phyloP scores from a whole-genome alignment of 2,113 vertebrate genomes.

The Ciconia maguari region DNA sequence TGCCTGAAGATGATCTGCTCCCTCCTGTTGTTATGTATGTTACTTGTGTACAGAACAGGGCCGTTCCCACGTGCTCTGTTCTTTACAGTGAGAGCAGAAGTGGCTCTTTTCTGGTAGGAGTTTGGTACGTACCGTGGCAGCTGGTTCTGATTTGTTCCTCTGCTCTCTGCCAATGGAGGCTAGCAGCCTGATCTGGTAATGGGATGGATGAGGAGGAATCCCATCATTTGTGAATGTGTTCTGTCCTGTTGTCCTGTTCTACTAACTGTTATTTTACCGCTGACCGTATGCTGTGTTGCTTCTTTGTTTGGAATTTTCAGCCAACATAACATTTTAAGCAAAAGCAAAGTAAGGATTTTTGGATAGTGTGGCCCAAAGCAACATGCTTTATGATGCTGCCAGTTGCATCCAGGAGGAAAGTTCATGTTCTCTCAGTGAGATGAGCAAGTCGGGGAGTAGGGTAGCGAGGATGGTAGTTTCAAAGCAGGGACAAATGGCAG shows the following conservation, averaged over 20 bases:
- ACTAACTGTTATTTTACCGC: background rate
- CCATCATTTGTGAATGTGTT: background rate
- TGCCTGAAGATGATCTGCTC: background rate
- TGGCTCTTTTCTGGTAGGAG: background rate
- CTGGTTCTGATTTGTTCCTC: background rate
- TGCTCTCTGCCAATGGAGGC: background rate
- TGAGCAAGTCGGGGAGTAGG: background rate
- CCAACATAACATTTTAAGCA: background rate
- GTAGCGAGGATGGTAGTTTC: background rate
- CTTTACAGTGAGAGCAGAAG: background rate
- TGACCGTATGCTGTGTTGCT: background rate
- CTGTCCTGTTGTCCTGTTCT: background rate
- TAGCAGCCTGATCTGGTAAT: background rate
- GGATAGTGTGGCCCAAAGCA: background rate
- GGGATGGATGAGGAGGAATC: background rate
- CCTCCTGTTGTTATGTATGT: background rate
- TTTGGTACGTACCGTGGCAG: background rate
- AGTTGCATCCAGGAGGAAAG: background rate
- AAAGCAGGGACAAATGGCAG: background rate
- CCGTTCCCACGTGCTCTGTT: fast-evolving
- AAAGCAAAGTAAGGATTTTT: background rate
- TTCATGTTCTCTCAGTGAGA: background rate
- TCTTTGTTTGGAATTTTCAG: background rate
- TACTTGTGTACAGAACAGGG: background rate
- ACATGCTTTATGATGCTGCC: background rate